Evolutionary conservation across 1,140 invertebrate species (phyloP).

Genomic region (Dreissena rostriformis): DNA sequence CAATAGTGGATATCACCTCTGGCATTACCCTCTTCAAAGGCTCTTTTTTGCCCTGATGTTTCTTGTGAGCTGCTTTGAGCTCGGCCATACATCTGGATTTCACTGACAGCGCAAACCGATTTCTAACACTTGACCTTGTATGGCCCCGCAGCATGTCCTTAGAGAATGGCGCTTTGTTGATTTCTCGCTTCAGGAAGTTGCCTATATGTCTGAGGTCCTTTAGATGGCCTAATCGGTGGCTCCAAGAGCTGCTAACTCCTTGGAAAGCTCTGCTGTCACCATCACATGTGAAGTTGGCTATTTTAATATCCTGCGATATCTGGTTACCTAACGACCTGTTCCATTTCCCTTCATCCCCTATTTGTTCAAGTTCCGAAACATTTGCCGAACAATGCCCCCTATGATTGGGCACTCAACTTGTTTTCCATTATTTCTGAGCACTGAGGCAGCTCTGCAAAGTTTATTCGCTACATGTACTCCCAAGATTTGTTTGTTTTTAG

Average conservation of each 20-base stretch:
- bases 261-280: background rate
- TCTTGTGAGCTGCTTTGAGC: background rate
- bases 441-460: slow-evolving; percentile 5
- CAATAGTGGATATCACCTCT: background rate
- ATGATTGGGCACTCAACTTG: background rate
- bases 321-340: background rate
- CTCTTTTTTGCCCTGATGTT: background rate
- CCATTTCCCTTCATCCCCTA: background rate
- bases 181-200: no score
- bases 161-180: no score
- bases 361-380: background rate
- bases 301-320: background rate
- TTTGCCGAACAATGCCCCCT: background rate
- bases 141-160: no score
- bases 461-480: slow-evolving; percentile 18
- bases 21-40: background rate
- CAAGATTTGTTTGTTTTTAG: slow-evolving; percentile 26
- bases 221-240: background rate
- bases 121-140: no score
- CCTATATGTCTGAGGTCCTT: background rate
- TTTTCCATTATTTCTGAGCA: background rate
- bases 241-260: background rate
- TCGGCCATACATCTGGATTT: background rate
- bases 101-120: no score
- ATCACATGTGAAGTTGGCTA: background rate